A percentile compares a stretch with the other conserved stretches of the same genome.
phyloP scores from a whole-genome alignment of 2,797 vertebrate species.

The Taenioides sp. region DNA sequence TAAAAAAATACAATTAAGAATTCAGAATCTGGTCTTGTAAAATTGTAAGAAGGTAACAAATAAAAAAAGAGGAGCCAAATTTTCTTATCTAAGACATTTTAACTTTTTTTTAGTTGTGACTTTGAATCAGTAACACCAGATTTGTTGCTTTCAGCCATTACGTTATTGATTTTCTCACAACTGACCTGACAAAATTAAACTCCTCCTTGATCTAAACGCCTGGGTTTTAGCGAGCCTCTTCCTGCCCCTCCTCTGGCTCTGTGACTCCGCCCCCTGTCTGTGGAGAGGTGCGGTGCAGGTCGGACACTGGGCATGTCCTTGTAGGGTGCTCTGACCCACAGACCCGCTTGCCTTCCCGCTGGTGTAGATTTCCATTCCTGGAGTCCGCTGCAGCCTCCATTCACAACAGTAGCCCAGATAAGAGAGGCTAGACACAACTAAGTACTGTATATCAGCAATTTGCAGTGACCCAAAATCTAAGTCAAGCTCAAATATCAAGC shows the following conservation, averaged over 20 bases:
- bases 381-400: conserved; percentile 46
- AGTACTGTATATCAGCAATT: conserved; percentile 1
- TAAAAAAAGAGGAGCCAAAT: no score
- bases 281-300: conserved; percentile 34
- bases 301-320: conserved; percentile 66
- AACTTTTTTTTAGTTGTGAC: no score
- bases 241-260: not conserved
- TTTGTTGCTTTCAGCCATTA: no score
- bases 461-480: not conserved
- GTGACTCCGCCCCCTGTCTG: not conserved
- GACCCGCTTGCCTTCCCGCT: conserved; percentile 52
- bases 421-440: not conserved
- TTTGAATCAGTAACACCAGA: no score
- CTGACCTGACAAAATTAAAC: no score
- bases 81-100: no score
- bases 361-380: conserved; percentile 68
- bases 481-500: no score
- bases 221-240: not conserved
- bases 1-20: no score
- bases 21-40: no score
- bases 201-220: no score
- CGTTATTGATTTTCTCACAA: no score
- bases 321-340: conserved; percentile 72
- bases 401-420: conserved; percentile 23
- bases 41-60: no score